Conservation (phyloP, 1,140 invertebrate genomes). For the Nixonia krombeini region DNA sequence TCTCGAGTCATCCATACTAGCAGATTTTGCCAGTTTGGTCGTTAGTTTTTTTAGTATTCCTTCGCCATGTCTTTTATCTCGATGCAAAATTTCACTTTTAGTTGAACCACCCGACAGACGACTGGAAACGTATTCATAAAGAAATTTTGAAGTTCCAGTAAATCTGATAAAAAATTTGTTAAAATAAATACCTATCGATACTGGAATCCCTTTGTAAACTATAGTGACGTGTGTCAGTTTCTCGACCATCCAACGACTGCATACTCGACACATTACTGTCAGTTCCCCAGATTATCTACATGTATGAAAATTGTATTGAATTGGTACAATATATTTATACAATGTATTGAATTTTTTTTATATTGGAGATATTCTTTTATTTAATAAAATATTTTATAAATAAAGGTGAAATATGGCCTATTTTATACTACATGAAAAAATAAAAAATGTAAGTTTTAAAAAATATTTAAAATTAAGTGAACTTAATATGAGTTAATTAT, state of each 20-base stretch:
- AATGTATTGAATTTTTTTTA: too few relatives aligned
- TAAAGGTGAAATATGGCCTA: constrained; percentile 24
- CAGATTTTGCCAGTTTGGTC: constrained; percentile 87
- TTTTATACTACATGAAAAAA: constrained; percentile 1
- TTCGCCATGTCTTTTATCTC: constrained; percentile 84
- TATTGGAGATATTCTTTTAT: too few relatives aligned
- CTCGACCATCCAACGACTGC: constrained; percentile 79
- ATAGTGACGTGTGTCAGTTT: constrained; percentile 70
- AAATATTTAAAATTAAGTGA: constrained; percentile 56
- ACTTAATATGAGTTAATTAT: too few relatives aligned
- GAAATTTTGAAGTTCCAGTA: constrained; percentile 38
- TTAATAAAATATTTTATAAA: too few relatives aligned
- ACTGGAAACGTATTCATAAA: constrained; percentile 63
- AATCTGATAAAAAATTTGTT: constrained; percentile 22
- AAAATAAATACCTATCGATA: constrained; percentile 76
- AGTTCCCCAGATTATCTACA: constrained; percentile 73
- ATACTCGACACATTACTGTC: constrained; percentile 86
- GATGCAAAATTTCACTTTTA: constrained; percentile 83
- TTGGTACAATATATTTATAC: too few relatives aligned
- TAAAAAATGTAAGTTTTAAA: neutral
- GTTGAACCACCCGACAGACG: constrained; percentile 86
- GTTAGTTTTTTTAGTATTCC: constrained; percentile 85
- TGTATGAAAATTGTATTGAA: too few relatives aligned
- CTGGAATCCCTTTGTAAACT: constrained; percentile 78
- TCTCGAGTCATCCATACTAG: constrained; percentile 81